These are phyloP conservation scores for Bradypus variegatus DNA, from an alignment of 2,797 vertebrate species.

Conservation along the genomic window DNA sequence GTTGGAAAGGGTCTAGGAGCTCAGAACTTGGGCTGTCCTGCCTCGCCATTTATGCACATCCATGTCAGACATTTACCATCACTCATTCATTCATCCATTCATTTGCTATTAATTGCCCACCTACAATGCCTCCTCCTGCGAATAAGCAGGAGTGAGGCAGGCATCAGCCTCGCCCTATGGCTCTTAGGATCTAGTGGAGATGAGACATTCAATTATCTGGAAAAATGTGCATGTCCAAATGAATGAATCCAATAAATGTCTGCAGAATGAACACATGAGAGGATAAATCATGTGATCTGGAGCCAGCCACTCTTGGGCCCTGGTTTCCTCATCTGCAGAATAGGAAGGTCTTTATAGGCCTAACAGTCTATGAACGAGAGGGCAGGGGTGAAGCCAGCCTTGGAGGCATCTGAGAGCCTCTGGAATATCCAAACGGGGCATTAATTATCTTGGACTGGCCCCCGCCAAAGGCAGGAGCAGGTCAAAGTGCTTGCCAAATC, in stretches of 20 bases:
- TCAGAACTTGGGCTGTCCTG: not conserved
- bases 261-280: not conserved
- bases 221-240: rapidly evolving
- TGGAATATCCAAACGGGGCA: not conserved
- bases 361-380: not conserved
- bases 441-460: not conserved
- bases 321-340: not conserved
- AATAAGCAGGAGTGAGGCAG: not conserved
- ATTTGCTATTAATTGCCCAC: not conserved
- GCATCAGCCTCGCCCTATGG: not conserved
- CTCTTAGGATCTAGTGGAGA: not conserved
- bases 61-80: no score
- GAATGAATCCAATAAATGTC: not conserved
- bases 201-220: not conserved
- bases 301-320: not conserved
- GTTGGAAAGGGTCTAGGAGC: not conserved
- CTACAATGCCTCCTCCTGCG: no score
- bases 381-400: not conserved
- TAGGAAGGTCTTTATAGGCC: not conserved
- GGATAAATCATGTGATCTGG: not conserved
- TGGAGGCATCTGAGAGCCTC: not conserved
- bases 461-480: not conserved
- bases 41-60: not conserved
- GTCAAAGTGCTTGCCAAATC: not conserved
- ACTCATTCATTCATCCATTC: not conserved